A percentile compares a stretch with the other conserved stretches of the same genome.
Evolutionary conservation across 35 echinoderm and acorn worm species (phyloP).

Genomic region (Heliocidaris tuberculata): DNA sequence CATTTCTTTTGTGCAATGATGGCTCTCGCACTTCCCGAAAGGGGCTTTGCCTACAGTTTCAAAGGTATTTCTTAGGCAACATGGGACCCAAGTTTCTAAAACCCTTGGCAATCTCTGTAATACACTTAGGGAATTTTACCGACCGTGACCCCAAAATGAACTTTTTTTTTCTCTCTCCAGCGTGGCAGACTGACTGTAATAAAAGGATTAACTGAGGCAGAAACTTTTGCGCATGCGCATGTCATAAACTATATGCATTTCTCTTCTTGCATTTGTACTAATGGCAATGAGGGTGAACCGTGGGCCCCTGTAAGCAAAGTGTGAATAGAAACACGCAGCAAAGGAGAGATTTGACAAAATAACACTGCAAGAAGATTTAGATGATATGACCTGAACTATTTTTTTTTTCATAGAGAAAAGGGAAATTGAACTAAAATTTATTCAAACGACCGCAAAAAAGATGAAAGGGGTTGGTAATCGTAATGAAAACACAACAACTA

Average conservation of each 20-base stretch:
- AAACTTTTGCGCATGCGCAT: conserved; percentile 14
- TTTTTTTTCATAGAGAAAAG: not conserved
- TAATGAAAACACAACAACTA: not conserved
- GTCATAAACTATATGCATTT: not conserved
- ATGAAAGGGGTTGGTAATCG: not conserved
- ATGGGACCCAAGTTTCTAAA: not conserved
- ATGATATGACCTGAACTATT: not conserved
- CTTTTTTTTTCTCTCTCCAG: conserved; percentile 27
- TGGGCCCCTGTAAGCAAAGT: not conserved
- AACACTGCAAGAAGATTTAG: not conserved
- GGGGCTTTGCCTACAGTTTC: not conserved
- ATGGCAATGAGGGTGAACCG: not conserved
- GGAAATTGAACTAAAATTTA: not conserved
- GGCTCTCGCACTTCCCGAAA: not conserved
- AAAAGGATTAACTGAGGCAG: conserved; percentile 30
- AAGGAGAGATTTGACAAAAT: not conserved
- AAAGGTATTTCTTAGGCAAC: not conserved
- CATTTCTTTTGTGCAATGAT: not conserved
- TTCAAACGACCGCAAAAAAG: not conserved
- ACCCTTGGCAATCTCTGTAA: not conserved
- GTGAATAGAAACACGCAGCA: not conserved
- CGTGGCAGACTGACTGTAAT: not conserved
- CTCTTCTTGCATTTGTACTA: not conserved
- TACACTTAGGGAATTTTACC: conserved; percentile 31
- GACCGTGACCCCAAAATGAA: conserved; percentile 49